These are phyloP conservation scores for Hemitrygon akajei DNA, from an alignment of 2,797 vertebrate genomes.

Conservation along the genomic window DNA sequence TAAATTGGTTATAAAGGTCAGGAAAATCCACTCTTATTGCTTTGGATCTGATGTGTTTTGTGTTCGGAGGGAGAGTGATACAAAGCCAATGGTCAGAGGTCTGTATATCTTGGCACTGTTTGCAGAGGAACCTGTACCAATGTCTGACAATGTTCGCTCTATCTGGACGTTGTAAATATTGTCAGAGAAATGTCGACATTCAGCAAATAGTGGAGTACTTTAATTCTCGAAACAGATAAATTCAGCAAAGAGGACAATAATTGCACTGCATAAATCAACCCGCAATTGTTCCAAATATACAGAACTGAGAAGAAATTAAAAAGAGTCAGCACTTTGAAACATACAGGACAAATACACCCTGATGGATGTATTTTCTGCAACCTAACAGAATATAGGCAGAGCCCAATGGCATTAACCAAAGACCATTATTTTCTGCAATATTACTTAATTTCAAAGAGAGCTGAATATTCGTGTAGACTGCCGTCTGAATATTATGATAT, in stretches of 20 bases:
- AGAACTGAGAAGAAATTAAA: slow-evolving; percentile 27
- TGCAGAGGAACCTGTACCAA: neutral
- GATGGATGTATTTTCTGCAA: slow-evolving; percentile 19
- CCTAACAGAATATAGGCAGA: neutral
- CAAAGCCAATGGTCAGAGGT: neutral
- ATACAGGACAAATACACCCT: neutral
- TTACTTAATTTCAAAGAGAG: slow-evolving; percentile 31
- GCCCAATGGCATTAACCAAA: slow-evolving; percentile 20
- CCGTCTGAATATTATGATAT: slow-evolving; percentile 29
- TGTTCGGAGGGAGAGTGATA: neutral
- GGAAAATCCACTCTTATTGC: neutral
- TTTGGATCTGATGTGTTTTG: too few species aligned
- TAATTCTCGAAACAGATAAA: slow-evolving; percentile 10
- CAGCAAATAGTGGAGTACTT: neutral
- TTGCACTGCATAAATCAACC: slow-evolving; percentile 29
- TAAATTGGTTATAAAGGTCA: neutral
- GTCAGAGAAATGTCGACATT: slow-evolving; percentile 19
- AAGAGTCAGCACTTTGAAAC: slow-evolving; percentile 27
- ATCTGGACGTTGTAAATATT: slow-evolving; percentile 2
- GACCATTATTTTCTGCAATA: slow-evolving; percentile 30
- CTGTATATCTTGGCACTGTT: neutral
- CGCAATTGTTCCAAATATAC: neutral
- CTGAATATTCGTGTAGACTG: slow-evolving; percentile 10
- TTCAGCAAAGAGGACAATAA: slow-evolving; percentile 28
- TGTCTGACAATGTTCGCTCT: neutral